A percentile compares a stretch with the other conserved stretches of the same genome.
Evolutionary conservation across 2,888 invertebrate species (phyloP).

Genomic region (Agonopterix alstromeriana): DNA sequence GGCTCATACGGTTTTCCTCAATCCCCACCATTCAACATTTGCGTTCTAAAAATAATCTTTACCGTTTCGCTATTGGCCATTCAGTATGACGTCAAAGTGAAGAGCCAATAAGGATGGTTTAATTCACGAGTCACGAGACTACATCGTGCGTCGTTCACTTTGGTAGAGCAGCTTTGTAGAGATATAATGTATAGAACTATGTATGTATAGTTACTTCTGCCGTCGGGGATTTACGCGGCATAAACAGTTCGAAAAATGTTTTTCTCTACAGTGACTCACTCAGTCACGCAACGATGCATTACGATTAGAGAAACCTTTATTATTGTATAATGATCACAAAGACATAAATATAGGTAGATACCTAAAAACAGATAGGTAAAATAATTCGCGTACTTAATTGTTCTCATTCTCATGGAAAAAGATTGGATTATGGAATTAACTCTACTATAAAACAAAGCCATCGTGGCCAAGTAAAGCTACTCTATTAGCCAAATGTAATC

Average conservation of each 20-base stretch:
- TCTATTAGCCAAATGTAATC: no score
- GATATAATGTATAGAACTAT: background rate
- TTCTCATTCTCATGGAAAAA: no score
- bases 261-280: no score
- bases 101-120: slow-evolving; percentile 38
- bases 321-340: no score
- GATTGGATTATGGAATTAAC: no score
- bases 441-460: no score
- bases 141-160: slow-evolving; percentile 1
- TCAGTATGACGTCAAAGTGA: slow-evolving; percentile 51
- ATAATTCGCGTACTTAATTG: no score
- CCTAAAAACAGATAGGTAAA: no score
- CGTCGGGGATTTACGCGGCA: slow-evolving; percentile 36
- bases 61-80: slow-evolving; percentile 38
- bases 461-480: no score
- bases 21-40: slow-evolving; percentile 47
- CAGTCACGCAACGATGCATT: no score
- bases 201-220: background rate
- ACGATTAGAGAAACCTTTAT: no score
- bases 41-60: slow-evolving; percentile 64
- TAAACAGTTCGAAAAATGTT: slow-evolving; percentile 10
- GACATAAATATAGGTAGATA: no score
- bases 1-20: slow-evolving; percentile 51
- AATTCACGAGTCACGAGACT: slow-evolving; percentile 56
- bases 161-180: background rate